Base-by-base conservation (phyloP, 2,797 vertebrate species). In the Botia kubotai region DNA sequence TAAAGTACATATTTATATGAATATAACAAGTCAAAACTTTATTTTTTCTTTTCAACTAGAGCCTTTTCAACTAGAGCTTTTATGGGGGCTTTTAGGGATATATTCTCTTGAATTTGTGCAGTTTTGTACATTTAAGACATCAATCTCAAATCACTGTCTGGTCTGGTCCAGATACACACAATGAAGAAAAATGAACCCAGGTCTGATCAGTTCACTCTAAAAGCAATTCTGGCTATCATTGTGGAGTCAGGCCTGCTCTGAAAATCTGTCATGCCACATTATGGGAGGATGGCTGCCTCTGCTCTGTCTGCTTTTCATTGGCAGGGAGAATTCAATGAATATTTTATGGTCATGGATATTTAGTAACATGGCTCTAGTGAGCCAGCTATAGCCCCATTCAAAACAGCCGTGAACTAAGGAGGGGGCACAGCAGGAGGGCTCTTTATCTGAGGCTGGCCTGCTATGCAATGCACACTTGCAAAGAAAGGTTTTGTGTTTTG, bases 331-430 rank as follows among this genome's bases (percentile, higher is more conserved):
- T 83, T 83, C 77, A 72, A 81, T 80, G 77, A 83, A 83, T 82
- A 80, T 83, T 83, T 85, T 76, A 85, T 70, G 66, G 81, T 52
- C 39, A 67, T 80, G 74, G 77, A 78, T 80, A 80, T 81, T 77
- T 77, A 58, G 60, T 52, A 74, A 83, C 72, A 81, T 67, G 62
- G 62, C 68, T 77, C 33, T 57, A 75, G 60, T 66, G 69, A 81
- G 60, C 23, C 70, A 75, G 58, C 75, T 57, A 66, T 67, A 73
- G 55, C 39, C 21, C 11, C 43, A 53, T 65, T 81, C 50, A 75
- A 66, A 79, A 60, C 23, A 63, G 23, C 60, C 14, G 13, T 63
- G 60, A 63, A 63, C 14, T 63, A 26, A 63, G 23, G 21, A 50
- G 52, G 53, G 72, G 75, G 70, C 72, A 63, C 72, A 62, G 36